Evolutionary conservation across 2,888 invertebrate species (phyloP).

Genomic region (Listrodromus nycthemerus): DNA sequence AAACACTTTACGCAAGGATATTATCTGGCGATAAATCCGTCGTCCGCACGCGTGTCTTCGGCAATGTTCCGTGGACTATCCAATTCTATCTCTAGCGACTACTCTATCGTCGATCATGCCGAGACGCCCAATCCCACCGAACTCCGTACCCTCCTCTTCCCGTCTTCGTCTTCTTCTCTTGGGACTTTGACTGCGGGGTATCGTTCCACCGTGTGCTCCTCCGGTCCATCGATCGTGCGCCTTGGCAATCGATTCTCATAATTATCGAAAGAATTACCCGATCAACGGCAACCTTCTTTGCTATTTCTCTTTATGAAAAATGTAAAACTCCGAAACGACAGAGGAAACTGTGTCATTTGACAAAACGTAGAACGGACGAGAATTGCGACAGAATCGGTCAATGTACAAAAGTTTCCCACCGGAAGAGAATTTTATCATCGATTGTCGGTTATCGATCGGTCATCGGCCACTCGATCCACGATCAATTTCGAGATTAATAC

Average conservation of each 20-base stretch:
- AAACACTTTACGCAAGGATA: constrained; percentile 82
- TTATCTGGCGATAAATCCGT: constrained; percentile 82
- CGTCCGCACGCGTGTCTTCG: constrained; percentile 69
- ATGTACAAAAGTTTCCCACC: constrained; percentile 28
- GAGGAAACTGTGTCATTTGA: constrained; percentile 3
- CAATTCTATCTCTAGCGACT: constrained; percentile 63
- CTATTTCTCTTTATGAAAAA: background rate
- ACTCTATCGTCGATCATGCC: constrained; percentile 77
- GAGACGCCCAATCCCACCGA: constrained; percentile 53
- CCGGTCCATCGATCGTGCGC: constrained; percentile 42
- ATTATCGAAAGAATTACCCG: background rate
- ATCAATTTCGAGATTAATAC: background rate
- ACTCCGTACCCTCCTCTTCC: constrained; percentile 27
- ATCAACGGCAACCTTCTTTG: constrained; percentile 14
- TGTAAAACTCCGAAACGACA: constrained; percentile 9
- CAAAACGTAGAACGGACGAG: background rate
- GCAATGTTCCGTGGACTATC: constrained; percentile 49
- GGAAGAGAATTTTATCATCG: constrained; percentile 6
- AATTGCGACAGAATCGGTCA: constrained; percentile 32
- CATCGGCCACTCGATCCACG: background rate
- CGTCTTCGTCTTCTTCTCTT: constrained; percentile 62
- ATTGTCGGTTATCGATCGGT: background rate
- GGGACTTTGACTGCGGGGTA: constrained; percentile 40
- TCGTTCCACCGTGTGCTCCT: constrained; percentile 11
- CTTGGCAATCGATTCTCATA: constrained; percentile 48